A percentile compares a stretch with the other conserved stretches of the same genome.
phyloP scores from a whole-genome alignment of 2,113 vertebrate species.

The Larimichthys crocea region DNA sequence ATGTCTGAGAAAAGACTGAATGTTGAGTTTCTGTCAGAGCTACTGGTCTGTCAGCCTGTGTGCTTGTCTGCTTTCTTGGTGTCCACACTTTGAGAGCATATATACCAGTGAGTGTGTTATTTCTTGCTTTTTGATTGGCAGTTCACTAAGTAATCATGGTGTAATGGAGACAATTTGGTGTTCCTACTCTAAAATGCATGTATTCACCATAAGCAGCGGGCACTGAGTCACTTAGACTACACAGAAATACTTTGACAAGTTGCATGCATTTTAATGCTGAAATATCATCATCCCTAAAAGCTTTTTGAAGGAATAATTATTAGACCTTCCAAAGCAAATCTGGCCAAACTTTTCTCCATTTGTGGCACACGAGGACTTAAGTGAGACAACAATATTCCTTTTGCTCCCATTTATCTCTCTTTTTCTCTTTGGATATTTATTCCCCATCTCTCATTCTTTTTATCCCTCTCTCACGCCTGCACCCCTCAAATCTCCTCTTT shows the following conservation, averaged over 20 bases:
- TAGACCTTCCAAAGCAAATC: slow-evolving; percentile 46
- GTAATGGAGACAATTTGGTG: slow-evolving; percentile 49
- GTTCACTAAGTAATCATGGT: slow-evolving; percentile 33
- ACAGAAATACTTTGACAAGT: slow-evolving; percentile 36
- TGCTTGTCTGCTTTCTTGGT: slow-evolving; percentile 30
- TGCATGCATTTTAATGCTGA: slow-evolving; percentile 47
- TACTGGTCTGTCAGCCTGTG: slow-evolving; percentile 20
- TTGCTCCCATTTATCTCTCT: not conserved
- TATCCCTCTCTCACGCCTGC: slow-evolving; percentile 2
- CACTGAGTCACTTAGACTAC: slow-evolving; percentile 13
- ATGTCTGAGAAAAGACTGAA: slow-evolving; percentile 20
- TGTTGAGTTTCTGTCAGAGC: slow-evolving; percentile 28
- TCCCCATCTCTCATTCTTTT: slow-evolving; percentile 15
- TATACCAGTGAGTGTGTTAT: slow-evolving; percentile 5
- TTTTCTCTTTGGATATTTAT: slow-evolving; percentile 18
- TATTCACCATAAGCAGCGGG: slow-evolving; percentile 17
- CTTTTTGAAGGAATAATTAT: slow-evolving; percentile 39
- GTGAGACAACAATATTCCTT: not conserved
- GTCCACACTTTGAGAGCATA: slow-evolving; percentile 41
- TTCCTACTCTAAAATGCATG: slow-evolving; percentile 48
- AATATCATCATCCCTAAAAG: slow-evolving; percentile 43
- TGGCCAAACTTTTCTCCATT: slow-evolving; percentile 33
- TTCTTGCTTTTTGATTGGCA: slow-evolving; percentile 32
- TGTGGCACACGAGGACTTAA: not conserved
- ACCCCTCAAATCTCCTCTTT: slow-evolving; percentile 33